Conservation (phyloP, 2,888 invertebrate genomes). For the Selenia dentaria region DNA sequence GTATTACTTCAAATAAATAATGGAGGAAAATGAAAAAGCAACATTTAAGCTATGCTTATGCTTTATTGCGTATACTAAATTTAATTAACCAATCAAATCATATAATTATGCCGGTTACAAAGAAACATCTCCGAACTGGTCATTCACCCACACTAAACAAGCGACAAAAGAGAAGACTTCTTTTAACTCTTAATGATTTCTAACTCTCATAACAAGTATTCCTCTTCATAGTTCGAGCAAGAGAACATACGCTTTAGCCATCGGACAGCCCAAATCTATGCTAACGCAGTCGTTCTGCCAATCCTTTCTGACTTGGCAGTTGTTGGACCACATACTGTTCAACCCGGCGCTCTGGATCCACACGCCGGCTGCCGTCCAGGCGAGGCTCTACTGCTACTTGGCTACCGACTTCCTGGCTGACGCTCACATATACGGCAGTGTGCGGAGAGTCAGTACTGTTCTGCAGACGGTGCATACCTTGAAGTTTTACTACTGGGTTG, state of each 20-base stretch:
- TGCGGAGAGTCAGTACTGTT: constrained; percentile 97
- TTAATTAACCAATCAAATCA: too few species aligned
- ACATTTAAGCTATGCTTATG: too few species aligned
- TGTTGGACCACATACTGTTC: constrained; percentile 99
- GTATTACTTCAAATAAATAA: too few species aligned
- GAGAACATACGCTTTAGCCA: constrained; percentile 74
- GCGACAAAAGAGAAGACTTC: too few species aligned
- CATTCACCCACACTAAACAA: too few species aligned
- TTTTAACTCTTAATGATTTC: too few species aligned
- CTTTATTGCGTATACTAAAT: too few species aligned
- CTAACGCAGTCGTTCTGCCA: constrained; percentile 95
- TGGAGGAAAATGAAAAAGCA: too few species aligned
- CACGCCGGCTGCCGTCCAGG: constrained; percentile 97
- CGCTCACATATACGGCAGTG: constrained; percentile 98
- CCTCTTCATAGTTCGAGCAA: constrained; percentile 60
- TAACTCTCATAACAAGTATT: too few species aligned
- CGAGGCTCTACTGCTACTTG: constrained; percentile 97
- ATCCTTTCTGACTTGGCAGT: constrained; percentile 96
- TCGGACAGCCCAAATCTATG: constrained; percentile 79
- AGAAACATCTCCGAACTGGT: too few species aligned
- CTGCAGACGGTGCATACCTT: constrained; percentile 99
- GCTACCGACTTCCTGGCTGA: constrained; percentile 99
- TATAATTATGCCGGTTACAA: too few species aligned
- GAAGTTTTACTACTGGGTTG: constrained; percentile 99
- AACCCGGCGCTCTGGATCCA: constrained; percentile 99